These are phyloP conservation scores for Cecidostiba fungosa DNA, from an alignment of 2,888 invertebrate species.

Conservation along the genomic window DNA sequence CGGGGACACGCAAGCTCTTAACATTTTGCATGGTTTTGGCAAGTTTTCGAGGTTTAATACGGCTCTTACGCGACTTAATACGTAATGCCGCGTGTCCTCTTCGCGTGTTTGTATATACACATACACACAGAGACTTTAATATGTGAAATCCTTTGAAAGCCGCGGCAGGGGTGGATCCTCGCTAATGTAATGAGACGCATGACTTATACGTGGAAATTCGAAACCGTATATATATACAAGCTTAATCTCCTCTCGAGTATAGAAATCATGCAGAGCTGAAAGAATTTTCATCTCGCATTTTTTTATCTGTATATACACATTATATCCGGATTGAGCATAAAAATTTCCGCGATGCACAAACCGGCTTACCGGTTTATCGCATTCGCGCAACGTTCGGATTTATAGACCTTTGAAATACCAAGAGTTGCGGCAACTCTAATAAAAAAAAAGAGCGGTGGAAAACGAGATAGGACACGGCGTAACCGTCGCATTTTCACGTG, in stretches of 20 bases:
- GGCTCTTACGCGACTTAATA: slow-evolving; percentile 6
- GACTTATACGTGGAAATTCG: not conserved
- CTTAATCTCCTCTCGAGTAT: not conserved
- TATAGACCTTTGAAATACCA: slow-evolving; percentile 32
- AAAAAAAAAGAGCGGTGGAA: not conserved
- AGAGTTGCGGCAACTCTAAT: not conserved
- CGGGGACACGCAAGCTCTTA: not conserved
- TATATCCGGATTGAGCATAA: not conserved
- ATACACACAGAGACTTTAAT: not conserved
- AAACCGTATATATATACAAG: not conserved
- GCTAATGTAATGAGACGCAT: slow-evolving; percentile 9
- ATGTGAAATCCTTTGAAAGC: slow-evolving; percentile 19
- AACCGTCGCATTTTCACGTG: slow-evolving; percentile 2
- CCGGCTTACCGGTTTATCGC: slow-evolving; percentile 47
- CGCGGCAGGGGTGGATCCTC: not conserved
- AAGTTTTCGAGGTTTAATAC: slow-evolving; percentile 3
- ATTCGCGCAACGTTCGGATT: slow-evolving; percentile 28
- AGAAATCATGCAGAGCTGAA: not conserved
- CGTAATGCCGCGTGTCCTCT: not conserved
- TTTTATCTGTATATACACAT: not conserved
- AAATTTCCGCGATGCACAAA: not conserved
- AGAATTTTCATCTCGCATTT: not conserved
- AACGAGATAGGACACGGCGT: not conserved
- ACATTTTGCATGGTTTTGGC: slow-evolving; percentile 2
- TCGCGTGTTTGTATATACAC: not conserved